Conservation (phyloP, 2,797 vertebrate species). For the Siniperca obscura region DNA sequence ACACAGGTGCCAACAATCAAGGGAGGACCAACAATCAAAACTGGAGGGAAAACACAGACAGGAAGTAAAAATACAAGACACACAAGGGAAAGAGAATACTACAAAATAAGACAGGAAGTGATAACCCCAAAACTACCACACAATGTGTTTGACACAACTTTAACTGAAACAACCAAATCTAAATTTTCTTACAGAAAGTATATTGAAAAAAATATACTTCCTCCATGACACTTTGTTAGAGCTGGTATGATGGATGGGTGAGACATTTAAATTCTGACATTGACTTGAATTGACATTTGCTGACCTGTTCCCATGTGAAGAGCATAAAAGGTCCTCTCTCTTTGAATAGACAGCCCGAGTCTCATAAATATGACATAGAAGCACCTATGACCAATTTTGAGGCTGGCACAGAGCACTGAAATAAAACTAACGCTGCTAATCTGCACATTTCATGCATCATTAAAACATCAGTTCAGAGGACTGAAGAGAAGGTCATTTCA, state of each 20-base stretch:
- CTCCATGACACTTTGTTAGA: constrained; percentile 40
- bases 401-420: constrained; percentile 63
- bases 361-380: constrained; percentile 82
- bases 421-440: constrained; percentile 80
- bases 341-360: constrained; percentile 74
- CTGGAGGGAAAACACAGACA: no score
- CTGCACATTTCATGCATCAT: constrained; percentile 82
- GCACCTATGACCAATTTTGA: constrained; percentile 75
- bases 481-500: constrained; percentile 75
- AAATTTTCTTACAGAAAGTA: background rate
- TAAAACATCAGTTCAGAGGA: constrained; percentile 75
- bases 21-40: no score
- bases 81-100: no score
- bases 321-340: constrained; percentile 77
- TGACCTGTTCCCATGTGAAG: constrained; percentile 81
- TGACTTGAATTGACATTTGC: constrained; percentile 79
- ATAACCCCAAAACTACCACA: no score
- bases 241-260: constrained; percentile 69
- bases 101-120: no score
- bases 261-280: constrained; percentile 78
- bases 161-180: constrained; percentile 36
- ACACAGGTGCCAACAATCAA: no score
- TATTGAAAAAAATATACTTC: constrained; percentile 40
- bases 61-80: no score
- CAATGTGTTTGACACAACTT: constrained; percentile 39